A percentile compares a stretch with the other conserved stretches of the same genome.
Conservation (phyloP, 1,140 invertebrate genomes). For the Sitodiplosis mosellana region DNA sequence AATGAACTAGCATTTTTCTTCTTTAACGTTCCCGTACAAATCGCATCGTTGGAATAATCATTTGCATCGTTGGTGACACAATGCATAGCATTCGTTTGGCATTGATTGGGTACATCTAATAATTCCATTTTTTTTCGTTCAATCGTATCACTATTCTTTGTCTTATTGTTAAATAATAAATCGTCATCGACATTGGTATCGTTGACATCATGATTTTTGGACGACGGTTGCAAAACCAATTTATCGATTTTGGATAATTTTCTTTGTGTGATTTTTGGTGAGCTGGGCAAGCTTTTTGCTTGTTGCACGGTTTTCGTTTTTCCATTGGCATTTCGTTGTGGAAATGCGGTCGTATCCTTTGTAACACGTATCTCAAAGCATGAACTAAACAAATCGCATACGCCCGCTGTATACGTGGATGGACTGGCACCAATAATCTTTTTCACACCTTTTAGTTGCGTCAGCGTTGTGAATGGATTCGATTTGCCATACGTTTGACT, state of each 20-base stretch:
- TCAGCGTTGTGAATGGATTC: conserved; percentile 52
- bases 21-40: conserved; percentile 11
- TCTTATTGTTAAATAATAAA: too few species aligned
- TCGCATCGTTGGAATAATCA: not conserved
- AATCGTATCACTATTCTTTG: too few species aligned
- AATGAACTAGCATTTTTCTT: conserved; percentile 22
- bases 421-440: conserved; percentile 48
- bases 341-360: conserved; percentile 18
- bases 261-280: conserved; percentile 25
- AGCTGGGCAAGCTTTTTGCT: conserved; percentile 30
- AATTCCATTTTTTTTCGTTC: too few species aligned
- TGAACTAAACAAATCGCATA: conserved; percentile 44
- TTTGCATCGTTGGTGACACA: not conserved
- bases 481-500: conserved; percentile 22
- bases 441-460: conserved; percentile 47
- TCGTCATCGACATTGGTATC: too few species aligned
- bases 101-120: too few species aligned
- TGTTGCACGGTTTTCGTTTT: conserved; percentile 8
- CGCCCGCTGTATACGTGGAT: conserved; percentile 25
- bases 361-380: conserved; percentile 49
- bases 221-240: too few species aligned
- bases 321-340: conserved; percentile 1
- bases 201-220: not conserved
- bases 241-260: conserved; percentile 3
- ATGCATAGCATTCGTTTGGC: not conserved